Percentiles rank a stretch among this genome's conserved stretches.
phyloP scores from a whole-genome alignment of 2,797 vertebrate genomes.

The Nasua narica region DNA sequence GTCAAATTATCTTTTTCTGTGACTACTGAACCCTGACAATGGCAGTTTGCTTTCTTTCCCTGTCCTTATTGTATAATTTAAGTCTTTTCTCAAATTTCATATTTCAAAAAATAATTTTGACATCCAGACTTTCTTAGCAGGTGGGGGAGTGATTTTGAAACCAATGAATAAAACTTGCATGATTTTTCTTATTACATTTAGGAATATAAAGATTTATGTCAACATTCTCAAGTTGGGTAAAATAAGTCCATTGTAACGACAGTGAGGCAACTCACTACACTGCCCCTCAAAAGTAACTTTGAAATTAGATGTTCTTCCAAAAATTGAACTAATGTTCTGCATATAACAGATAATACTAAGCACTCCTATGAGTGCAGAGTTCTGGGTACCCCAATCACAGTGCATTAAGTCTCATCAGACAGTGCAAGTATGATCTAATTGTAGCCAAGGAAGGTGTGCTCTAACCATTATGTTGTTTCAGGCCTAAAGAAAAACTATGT shows the following conservation, averaged over 20 bases:
- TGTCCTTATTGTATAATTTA: not conserved
- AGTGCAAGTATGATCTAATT: not conserved
- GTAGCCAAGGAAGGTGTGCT: not conserved
- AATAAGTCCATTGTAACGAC: not conserved
- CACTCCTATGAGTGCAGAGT: not conserved
- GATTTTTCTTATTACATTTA: not conserved
- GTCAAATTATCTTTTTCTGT: not conserved
- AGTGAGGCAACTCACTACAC: not conserved
- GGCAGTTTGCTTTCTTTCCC: not conserved
- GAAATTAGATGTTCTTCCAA: not conserved
- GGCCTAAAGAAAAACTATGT: not conserved
- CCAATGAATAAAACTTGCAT: conserved; percentile 1
- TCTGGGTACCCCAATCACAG: not conserved
- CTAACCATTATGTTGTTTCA: not conserved
- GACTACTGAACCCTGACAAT: not conserved
- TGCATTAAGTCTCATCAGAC: not conserved
- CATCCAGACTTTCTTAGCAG: not conserved
- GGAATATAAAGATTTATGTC: not conserved
- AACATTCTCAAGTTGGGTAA: not conserved
- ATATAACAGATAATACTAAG: not conserved
- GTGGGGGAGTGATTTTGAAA: not conserved
- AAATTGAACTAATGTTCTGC: not conserved
- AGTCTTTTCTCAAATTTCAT: not conserved
- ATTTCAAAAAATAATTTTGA: not conserved
- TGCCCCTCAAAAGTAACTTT: not conserved